Evolutionary conservation across 1,140 invertebrate species (phyloP), one percentile per base, ranked within the genome.

Genomic region (Meloidogyne floridensis): DNA sequence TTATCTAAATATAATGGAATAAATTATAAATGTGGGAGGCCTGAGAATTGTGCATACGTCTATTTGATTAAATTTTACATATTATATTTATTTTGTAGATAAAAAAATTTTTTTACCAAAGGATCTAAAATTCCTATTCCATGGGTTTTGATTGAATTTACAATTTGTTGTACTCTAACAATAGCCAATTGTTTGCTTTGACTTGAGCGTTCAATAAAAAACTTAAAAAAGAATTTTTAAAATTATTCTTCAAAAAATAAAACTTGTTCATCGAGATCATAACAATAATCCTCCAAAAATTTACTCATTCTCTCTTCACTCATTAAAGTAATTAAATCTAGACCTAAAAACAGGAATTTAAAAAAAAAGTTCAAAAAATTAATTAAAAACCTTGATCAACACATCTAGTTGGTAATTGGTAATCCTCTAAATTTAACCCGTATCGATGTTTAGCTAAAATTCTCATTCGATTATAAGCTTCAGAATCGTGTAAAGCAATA

Each of bases 321-420:
- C 94, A 98, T 98, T 72, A 99, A 97, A 92, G 98, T 95, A 59
- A 99, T 91, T 3, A 98, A 95, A 92, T 99, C 97, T n/a, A 98
- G 91, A 69, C 75, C 75, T 77, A 42, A 11, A 56, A 18, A 75
- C 51, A 47, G 8, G 32, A 32, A 32, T 32, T 32, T 32, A 32
- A 32, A 32, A 56, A 77, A 3, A 15, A 56, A 59, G 5, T 7
- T 18, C 5, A 53, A 32, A 75, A 53, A 77, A 32, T 42, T 7
- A 77, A 56, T 54, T 69, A n/a, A 4, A n/a, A n/a, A 72, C 97
- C 97, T 93, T 94, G 87, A 90, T 98, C 96, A 69, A 99, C 92
- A 3, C 95, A 97, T 91, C 98, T 96, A 86, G 95, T 96, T 9
- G 97, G 97, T 65, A 99, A 92, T 91, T 96, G 94, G 89, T 96